phyloP scores from a whole-genome alignment of 2,113 vertebrate species.

The Platichthys stellatus region DNA sequence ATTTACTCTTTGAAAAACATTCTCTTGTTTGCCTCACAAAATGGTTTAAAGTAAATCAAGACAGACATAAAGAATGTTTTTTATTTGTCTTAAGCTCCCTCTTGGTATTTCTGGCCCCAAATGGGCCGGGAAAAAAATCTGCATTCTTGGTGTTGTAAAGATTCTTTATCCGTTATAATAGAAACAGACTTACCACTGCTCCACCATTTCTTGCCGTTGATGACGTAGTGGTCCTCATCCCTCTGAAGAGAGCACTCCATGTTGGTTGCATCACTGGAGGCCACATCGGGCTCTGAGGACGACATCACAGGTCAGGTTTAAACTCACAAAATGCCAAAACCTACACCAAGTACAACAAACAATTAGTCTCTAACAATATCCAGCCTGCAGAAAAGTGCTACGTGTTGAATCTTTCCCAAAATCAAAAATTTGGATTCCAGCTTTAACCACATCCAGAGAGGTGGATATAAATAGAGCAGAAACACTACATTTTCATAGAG shows the following conservation, averaged over 20 bases:
- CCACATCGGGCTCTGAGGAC: slow-evolving; percentile 89
- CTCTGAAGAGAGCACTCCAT: slow-evolving; percentile 86
- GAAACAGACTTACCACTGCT: slow-evolving; percentile 87
- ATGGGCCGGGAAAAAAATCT: too few relatives aligned
- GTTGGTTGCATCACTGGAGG: slow-evolving; percentile 95
- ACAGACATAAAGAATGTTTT: slow-evolving; percentile 6
- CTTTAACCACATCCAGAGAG: not conserved
- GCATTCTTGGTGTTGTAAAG: too few relatives aligned
- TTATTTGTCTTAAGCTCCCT: not conserved
- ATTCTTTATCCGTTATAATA: not conserved
- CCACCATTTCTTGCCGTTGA: slow-evolving; percentile 97
- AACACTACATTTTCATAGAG: not conserved
- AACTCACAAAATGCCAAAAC: not conserved
- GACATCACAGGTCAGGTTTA: not conserved
- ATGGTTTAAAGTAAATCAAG: not conserved
- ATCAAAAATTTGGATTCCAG: not conserved
- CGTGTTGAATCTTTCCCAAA: not conserved
- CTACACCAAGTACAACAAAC: not conserved
- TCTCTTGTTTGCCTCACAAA: not conserved
- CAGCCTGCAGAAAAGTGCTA: not conserved
- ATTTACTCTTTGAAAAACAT: slow-evolving; percentile 4
- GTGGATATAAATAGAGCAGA: not conserved
- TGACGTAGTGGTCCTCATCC: slow-evolving; percentile 82
- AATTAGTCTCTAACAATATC: not conserved
- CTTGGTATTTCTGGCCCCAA: not conserved